Base-by-base conservation (phyloP, 2,888 invertebrate species). In the Clunio marinus region DNA sequence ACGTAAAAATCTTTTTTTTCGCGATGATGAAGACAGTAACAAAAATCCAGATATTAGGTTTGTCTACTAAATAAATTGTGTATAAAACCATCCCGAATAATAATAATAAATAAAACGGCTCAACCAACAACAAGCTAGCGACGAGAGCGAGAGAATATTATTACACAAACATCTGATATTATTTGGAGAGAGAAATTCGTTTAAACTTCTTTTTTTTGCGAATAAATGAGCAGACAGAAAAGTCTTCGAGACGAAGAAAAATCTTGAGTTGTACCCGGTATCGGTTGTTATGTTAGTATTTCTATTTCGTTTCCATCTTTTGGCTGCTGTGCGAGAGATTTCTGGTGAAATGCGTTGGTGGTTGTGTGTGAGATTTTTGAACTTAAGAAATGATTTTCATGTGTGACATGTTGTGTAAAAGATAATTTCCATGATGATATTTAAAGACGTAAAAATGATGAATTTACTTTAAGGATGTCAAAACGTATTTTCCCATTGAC, bases 131-230 rank as follows among this genome's bases (percentile, higher is more conserved):
- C 3, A 17, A 17, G 51, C 7, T 8, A 10, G 10, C 51, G 20
- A 51, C 45, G 20, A 17, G n/a, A 15, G 45, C 8, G 27, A 46
- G 28, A 63, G 20, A 45, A 46, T 10, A 2, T 46, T 63, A 63
- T 63, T 63, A 46, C 63, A 46, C 63, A 63, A 63, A 63, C 63
- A 63, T 63, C 45, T 63, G 63, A 63, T 63, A 25, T 37, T 35
- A 62, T 10, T n/a, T n/a, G 8, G 51, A 51, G 51, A 51, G 17
- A 51, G 51, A 51, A 17, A 17, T 5, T 51, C 5, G 17, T 51
- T 17, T 41, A n/a, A 13, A n/a, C n/a, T n/a, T 41, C 15, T 41
- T 41, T 41, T 41, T 41, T 41, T 41, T 41, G 41, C 41, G n/a
- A n/a, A n/a, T n/a, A n/a, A n/a, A n/a, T n/a, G n/a, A n/a, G 15